Evolutionary conservation across 1,140 invertebrate genomes (phyloP).

Genomic region (Cylas formicarius): DNA sequence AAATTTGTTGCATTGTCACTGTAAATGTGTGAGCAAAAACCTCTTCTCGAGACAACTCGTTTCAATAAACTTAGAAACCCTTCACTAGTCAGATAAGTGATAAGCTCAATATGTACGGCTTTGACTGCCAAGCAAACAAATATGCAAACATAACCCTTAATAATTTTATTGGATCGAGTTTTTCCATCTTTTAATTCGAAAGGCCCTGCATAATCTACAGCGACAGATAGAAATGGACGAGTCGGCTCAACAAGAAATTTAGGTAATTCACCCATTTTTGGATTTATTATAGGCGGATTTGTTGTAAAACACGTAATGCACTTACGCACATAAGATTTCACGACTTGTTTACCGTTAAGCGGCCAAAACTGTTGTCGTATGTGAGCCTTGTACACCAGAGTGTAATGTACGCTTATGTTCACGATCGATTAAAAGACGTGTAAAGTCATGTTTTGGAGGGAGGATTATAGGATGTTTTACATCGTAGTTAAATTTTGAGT

Average conservation of each 20-base stretch:
- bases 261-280: slow-evolving; percentile 38
- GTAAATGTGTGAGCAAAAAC: slow-evolving; percentile 27
- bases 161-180: background rate
- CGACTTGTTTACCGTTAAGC: slow-evolving; percentile 21
- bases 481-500: slow-evolving; percentile 25
- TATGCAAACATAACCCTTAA: slow-evolving; percentile 8
- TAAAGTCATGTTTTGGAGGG: slow-evolving; percentile 17
- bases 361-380: slow-evolving; percentile 25
- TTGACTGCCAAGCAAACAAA: slow-evolving; percentile 14
- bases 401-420: slow-evolving; percentile 29
- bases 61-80: slow-evolving; percentile 22
- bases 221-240: slow-evolving; percentile 32
- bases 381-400: slow-evolving; percentile 1
- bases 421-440: slow-evolving; percentile 22
- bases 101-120: slow-evolving; percentile 10
- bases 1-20: slow-evolving; percentile 20
- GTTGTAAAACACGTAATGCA: slow-evolving; percentile 23
- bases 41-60: slow-evolving; percentile 33
- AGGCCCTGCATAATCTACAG: slow-evolving; percentile 20
- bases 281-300: slow-evolving; percentile 12
- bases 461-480: slow-evolving; percentile 33
- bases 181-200: slow-evolving; percentile 7
- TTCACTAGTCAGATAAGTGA: slow-evolving; percentile 8
- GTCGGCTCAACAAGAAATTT: slow-evolving; percentile 19
- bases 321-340: slow-evolving; percentile 24